A percentile compares a stretch with the other conserved stretches of the same genome.
Evolutionary conservation across 2,113 vertebrate genomes (phyloP).

Genomic region (Pelecanoides urinatrix): DNA sequence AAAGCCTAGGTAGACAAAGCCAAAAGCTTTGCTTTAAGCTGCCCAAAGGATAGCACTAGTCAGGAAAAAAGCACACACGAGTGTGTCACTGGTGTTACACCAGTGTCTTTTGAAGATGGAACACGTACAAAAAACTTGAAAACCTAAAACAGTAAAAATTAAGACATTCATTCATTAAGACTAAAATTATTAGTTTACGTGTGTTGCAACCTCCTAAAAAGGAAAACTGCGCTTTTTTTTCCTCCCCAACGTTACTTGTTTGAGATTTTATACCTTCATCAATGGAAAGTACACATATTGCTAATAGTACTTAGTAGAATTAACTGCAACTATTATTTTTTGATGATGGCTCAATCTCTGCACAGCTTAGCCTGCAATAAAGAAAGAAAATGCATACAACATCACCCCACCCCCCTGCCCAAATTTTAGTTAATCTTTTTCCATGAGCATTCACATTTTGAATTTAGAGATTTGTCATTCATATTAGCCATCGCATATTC

Average conservation of each 20-base stretch:
- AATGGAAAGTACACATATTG: background rate
- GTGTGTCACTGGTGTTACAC: background rate
- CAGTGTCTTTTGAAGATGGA: background rate
- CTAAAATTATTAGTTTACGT: background rate
- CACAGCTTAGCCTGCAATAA: background rate
- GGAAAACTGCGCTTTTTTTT: background rate
- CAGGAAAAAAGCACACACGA: background rate
- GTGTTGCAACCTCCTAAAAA: background rate
- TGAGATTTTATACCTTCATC: background rate
- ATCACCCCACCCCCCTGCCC: accelerated
- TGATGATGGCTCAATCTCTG: background rate
- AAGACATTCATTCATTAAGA: background rate
- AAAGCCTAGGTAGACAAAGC: background rate
- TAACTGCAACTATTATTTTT: background rate
- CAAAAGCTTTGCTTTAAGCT: background rate
- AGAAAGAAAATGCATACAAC: background rate
- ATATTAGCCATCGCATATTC: background rate
- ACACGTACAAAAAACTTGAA: background rate
- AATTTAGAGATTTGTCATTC: background rate
- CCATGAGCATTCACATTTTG: background rate
- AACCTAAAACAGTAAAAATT: background rate
- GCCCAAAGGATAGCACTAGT: background rate
- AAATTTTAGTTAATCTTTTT: background rate
- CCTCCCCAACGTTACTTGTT: background rate
- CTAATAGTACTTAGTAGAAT: background rate